Evolutionary conservation across 2,888 invertebrate genomes (phyloP).

Genomic region (Philopedon plagiatum): DNA sequence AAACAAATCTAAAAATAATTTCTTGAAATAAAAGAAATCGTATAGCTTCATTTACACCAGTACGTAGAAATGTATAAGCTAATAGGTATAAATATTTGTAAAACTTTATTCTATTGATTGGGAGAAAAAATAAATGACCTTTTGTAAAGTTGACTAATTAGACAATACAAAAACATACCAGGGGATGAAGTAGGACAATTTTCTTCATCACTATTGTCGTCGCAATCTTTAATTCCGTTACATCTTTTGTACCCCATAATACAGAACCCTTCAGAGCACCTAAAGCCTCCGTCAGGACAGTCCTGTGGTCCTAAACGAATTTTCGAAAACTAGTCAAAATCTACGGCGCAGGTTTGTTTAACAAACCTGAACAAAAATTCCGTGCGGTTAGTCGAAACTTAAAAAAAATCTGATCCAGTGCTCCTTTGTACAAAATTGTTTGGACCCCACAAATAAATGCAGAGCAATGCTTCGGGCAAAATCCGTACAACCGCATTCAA

Average conservation of each 20-base stretch:
- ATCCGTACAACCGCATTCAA: slow-evolving; percentile 36
- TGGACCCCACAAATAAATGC: slow-evolving; percentile 11
- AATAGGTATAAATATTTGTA: too few relatives aligned
- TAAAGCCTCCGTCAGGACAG: slow-evolving; percentile 69
- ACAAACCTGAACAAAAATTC: slow-evolving; percentile 18
- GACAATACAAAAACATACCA: slow-evolving; percentile 44
- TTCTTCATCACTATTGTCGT: slow-evolving; percentile 66
- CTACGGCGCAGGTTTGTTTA: too few relatives aligned
- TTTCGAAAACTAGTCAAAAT: slow-evolving; percentile 26
- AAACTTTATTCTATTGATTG: too few relatives aligned
- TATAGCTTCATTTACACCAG: too few relatives aligned
- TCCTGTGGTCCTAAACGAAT: slow-evolving; percentile 39
- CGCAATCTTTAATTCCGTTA: slow-evolving; percentile 71
- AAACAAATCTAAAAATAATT: too few relatives aligned
- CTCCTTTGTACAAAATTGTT: slow-evolving; percentile 28
- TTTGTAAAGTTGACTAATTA: not conserved
- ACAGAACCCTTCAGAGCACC: slow-evolving; percentile 76
- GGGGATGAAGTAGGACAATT: slow-evolving; percentile 59
- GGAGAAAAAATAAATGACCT: too few relatives aligned
- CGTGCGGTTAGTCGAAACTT: slow-evolving; percentile 47
- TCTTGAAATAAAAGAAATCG: too few relatives aligned
- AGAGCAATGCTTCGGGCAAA: slow-evolving; percentile 24
- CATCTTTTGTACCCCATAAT: slow-evolving; percentile 71
- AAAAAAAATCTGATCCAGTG: slow-evolving; percentile 17
- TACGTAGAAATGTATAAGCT: too few relatives aligned